These are phyloP conservation scores for Eptesicus fuscus DNA, from an alignment of 2,113 vertebrate species.

Conservation along the genomic window DNA sequence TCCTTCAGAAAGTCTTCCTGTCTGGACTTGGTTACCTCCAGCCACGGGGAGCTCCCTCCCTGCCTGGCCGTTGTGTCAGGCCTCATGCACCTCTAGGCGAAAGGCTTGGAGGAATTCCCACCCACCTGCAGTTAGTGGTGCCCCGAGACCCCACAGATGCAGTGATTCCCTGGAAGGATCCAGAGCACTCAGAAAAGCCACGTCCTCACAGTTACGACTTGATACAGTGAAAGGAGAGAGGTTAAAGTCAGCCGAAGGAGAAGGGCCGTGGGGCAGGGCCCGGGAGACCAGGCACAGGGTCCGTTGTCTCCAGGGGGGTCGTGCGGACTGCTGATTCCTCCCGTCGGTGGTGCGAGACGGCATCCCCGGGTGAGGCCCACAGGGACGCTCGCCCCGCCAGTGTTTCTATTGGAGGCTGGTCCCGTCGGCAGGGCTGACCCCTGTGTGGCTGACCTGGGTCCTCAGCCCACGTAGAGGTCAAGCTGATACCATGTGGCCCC, in stretches of 20 bases:
- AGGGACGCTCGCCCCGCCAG: neutral
- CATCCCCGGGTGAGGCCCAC: fast-evolving
- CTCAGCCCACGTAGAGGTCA: neutral
- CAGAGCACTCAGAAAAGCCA: neutral
- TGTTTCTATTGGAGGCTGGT: neutral
- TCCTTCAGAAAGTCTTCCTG: neutral
- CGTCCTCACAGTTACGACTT: neutral
- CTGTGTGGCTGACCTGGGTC: neutral
- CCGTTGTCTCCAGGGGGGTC: neutral
- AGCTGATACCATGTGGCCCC: neutral
- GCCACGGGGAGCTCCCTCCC: neutral
- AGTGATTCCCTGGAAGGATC: neutral
- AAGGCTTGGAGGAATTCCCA: neutral
- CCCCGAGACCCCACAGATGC: neutral
- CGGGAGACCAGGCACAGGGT: neutral
- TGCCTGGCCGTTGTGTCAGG: neutral
- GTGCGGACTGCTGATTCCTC: neutral
- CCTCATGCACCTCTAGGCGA: fast-evolving
- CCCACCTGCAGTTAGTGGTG: neutral
- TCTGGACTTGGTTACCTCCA: neutral
- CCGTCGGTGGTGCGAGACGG: fast-evolving
- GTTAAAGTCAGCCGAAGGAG: neutral
- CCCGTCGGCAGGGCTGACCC: fast-evolving
- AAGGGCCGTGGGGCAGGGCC: fast-evolving
- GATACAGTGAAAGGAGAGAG: neutral